Conservation (phyloP, 2,113 vertebrate species). For the Tor tambroides region DNA sequence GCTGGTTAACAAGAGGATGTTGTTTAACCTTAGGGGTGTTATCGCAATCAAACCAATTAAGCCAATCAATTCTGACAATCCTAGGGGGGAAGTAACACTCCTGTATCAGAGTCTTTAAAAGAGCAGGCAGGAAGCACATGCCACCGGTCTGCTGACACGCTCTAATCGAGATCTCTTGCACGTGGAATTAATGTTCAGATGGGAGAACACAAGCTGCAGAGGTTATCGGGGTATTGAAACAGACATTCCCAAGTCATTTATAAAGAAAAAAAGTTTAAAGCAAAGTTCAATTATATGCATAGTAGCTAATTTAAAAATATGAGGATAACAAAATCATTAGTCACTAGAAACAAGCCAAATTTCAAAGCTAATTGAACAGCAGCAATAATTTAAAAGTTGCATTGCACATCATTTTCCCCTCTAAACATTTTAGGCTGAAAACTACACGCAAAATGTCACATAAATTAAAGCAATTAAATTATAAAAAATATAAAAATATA, state of each 20-base stretch:
- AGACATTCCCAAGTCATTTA: too few species aligned
- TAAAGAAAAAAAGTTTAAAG: background rate
- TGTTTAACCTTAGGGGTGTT: slow-evolving; percentile 20
- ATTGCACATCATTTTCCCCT: background rate
- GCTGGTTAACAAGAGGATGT: slow-evolving; percentile 2
- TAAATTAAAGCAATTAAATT: background rate
- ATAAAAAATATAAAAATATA: too few species aligned
- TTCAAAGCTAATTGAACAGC: background rate
- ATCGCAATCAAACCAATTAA: slow-evolving; percentile 40
- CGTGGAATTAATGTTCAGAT: background rate
- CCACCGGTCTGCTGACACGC: slow-evolving; percentile 6
- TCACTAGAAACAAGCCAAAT: background rate
- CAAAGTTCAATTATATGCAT: background rate
- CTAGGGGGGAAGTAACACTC: background rate
- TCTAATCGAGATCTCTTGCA: slow-evolving; percentile 8
- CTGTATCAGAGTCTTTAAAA: slow-evolving; percentile 3
- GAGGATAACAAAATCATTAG: background rate
- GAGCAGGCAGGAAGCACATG: slow-evolving; percentile 24
- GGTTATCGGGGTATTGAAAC: too few species aligned
- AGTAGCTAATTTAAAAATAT: background rate
- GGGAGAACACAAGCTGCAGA: background rate
- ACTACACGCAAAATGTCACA: background rate
- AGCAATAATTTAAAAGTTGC: background rate
- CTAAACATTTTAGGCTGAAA: background rate
- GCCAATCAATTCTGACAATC: slow-evolving; percentile 22